Base-by-base conservation (phyloP, 2,888 invertebrate species). In the Parasteatoda lunata region DNA sequence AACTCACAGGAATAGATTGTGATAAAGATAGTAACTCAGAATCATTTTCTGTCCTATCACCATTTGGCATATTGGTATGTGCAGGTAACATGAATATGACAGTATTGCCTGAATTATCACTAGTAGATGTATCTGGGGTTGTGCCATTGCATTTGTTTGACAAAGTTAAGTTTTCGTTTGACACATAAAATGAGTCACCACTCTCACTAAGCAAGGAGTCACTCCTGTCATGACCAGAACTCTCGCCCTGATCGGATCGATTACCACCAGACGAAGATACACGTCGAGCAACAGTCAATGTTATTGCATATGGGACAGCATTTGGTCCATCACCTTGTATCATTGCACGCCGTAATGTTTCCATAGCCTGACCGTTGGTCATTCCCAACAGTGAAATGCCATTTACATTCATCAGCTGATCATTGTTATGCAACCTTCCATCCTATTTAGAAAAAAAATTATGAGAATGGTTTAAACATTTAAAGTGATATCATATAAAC, bases 281-380 rank as follows among this genome's bases (percentile, higher is more conserved):
- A 90, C 96, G 94, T 88, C 98, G 94, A 0, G 97, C 97, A 89
- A 98, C 95, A 5, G 96, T 96, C 76, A 98, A 93, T 0, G 96
- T 96, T 90, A 98, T 98, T 91, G 95, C 95, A 79, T 97, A 97
- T 1, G 95, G 96, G 54, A 95, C 94, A 45, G 95, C 95, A 9
- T 96, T 96, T 75, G 89, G 88, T 48, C 89, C 89, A 64, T 88
- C 89, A 47, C 88, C 73, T 45, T 80, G 82, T 13, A 84, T 87
- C 93, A 93, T 93, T 52, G 93, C 93, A 68, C 91, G 90, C 9
- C 93, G 90, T 59, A 98, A 92, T 0, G 96, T 96, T 92, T 97
- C 97, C 98, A 98, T 98, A 11, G 98, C 98, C 91, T 96, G 96
- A 2, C 96, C 96, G 92, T 98, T 98, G 48, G 96, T 95, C 91